Evolutionary conservation across 2,113 vertebrate genomes (phyloP), one percentile per base, ranked within the genome.

Genomic region (Telmatochromis sp.): DNA sequence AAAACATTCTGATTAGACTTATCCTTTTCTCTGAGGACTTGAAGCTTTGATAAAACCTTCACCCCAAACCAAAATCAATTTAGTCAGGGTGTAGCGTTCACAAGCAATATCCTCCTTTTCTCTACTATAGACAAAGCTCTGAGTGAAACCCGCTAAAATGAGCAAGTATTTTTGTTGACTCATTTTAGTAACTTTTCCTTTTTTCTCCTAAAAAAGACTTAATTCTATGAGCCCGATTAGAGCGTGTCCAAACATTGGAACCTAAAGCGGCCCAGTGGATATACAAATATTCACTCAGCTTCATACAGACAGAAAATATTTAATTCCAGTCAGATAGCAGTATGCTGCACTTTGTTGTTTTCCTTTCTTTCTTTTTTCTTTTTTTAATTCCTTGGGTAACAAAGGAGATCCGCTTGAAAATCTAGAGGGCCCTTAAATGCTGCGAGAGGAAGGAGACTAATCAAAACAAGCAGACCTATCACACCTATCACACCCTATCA

Each of bases 51-150:
- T 95, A 93, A 94, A 95, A 94, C 89, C 90, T 94, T 94, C 87
- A 93, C 86, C 89, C 83, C 86, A 89, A 90, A 93, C 83, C 89
- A 86, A 95, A 96, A 94, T 93, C 94, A 93, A 94, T 95, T 95
- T 92, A 87, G 85, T 90, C 90, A 82, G 86, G 86, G 83, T 86
- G 85, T 90, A 87, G 92, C n/a, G 84, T 93, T 92, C 81, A 85
- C 47, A 71, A 68, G 58, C 60, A 81, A 51, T 83, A 33, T 65
- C 37, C 73, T 57, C 19, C 35, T 37, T 50, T 68, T 55, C 80
- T 17, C 23, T n/a, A 60, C 47, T 3, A 40, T 28, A 83, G 57
- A 90, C 85, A 91, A 86, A 55, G 83, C 87, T 87, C 37, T 80
- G 35, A 90, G 42, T 33, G 71, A 82, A 82, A 73, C 35, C 50